These are phyloP conservation scores for Pachypanchax playfairii DNA, from an alignment of 2,113 vertebrate genomes.

Conservation along the genomic window DNA sequence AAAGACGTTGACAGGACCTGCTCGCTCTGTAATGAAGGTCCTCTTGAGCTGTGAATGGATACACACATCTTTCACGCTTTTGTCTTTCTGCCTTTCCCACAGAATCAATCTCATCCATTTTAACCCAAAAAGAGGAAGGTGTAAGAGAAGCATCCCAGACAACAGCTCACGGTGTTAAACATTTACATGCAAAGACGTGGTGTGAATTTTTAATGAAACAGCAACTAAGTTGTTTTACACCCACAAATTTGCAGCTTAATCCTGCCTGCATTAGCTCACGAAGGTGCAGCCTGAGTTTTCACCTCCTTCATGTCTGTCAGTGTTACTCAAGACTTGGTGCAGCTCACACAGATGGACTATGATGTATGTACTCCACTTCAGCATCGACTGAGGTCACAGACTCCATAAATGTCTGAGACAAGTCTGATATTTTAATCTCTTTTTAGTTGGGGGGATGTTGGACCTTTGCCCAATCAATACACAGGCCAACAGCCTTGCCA, in stretches of 20 bases:
- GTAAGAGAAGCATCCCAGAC: constrained; percentile 58
- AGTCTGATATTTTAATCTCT: constrained; percentile 82
- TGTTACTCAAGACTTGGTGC: constrained; percentile 58
- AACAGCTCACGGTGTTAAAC: constrained; percentile 55
- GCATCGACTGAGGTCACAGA: constrained; percentile 79
- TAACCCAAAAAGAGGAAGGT: constrained; percentile 39
- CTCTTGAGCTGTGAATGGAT: constrained; percentile 74
- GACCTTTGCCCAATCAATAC: constrained; percentile 78
- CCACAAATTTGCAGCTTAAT: constrained; percentile 27
- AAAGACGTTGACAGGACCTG: constrained; percentile 78
- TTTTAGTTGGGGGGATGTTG: constrained; percentile 78
- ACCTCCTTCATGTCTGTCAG: constrained; percentile 54
- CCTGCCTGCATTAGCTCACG: constrained; percentile 18
- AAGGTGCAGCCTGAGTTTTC: constrained; percentile 46
- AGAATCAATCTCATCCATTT: constrained; percentile 72
- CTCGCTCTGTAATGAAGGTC: constrained; percentile 78
- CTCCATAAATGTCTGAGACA: constrained; percentile 81
- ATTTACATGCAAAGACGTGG: constrained; percentile 60
- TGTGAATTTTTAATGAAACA: constrained; percentile 70
- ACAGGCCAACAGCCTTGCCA: constrained; percentile 74
- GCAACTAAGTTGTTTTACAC: constrained; percentile 60
- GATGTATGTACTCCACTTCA: constrained; percentile 83
- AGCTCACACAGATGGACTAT: constrained; percentile 76
- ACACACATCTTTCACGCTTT: constrained; percentile 72
- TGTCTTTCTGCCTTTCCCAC: constrained; percentile 71